Evolutionary conservation across 1,140 invertebrate species (phyloP), one percentile per base, ranked within the genome.

Genomic region (Hylaeus volcanicus): DNA sequence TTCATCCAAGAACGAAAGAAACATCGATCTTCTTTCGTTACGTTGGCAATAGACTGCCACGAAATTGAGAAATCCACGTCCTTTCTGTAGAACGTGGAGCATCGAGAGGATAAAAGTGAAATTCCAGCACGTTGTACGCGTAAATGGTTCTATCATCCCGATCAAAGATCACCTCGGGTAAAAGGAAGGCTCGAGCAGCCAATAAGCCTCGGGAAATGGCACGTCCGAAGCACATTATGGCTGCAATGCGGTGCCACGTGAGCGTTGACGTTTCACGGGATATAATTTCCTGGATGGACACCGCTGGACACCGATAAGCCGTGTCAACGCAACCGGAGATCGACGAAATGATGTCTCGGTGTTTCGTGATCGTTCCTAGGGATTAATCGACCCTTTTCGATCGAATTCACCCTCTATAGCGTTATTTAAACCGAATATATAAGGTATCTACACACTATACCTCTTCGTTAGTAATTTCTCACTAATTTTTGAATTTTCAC

Each of bases 201-300:
- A 65, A 72, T 72, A 72, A 72, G 61, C n/a, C 5, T 5, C 5
- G 14, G 64, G 64, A 80, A 80, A 80, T 80, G 64, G 56, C 55
- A 69, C 63, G 48, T 68, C 79, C 73, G 15, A 45, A 45, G 41
- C 79, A 9, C 39, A 75, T 80, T 80, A 80, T 56, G 45, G 55
- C 48, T 53, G 63, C 77, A 65, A 48, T 53, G 15, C 43, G 61
- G 41, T 60, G 45, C 69, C 73, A 53, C 71, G 70, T 79, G 26
- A 51, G 9, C 53, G 43, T 43, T 48, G 61, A 56, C 77, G 61
- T 65, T 65, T 65, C n/a, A 5, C 6, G 39, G 63, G 63, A 74
- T 37, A 80, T 69, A 80, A 80, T 80, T 75, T 80, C 79, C 79
- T 80, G 79, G 12, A 45, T 55, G 55, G 56, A 51, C 61, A 63